Evolutionary conservation across 2,888 invertebrate genomes (phyloP), one percentile per base, ranked within the genome.

Genomic region (Drosophila prolongata): DNA sequence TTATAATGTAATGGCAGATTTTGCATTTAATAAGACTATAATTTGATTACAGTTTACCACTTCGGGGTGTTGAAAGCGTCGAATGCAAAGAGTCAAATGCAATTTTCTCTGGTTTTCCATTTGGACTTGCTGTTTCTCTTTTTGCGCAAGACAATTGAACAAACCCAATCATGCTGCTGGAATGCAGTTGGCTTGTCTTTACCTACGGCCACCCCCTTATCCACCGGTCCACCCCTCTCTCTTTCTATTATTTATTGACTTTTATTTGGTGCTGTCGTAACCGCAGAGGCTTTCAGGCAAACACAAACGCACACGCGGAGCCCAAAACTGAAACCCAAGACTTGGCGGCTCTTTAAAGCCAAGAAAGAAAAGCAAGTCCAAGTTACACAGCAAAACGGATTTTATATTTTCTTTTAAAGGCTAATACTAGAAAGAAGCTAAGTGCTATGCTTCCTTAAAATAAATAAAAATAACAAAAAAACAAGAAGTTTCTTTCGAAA

Each of bases 241-340:
- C 70, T 70, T 44, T 47, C 65, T 64, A 64, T 79, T 83, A 75
- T 83, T 83, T 89, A 87, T 89, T 80, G 87, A 75, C 76, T 89
- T 87, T 89, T 86, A 79, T 88, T 86, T 78, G 77, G 59, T 47
- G 82, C 69, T 83, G 79, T 88, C 82, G 82, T 83, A 83, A 81
- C 70, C 55, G 40, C 37, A 78, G 46, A 56, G 61, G 44, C 80
- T 78, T 80, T 80, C 58, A 42, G 75, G 53, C 56, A 49, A 55
- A 55, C 56, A 59, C 37, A 53, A 55, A 55, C 55, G 37, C 38
- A 40, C 40, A 42, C 9, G n/a, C 37, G 37, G 40, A 46, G 37
- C 42, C 50, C 38, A 55, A 53, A 57, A 13, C 52, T 42, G 66
- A 59, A 53, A 61, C 56, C 34, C 11, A 60, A 60, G 49, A 47